Conservation (phyloP, 2,888 invertebrate genomes). For the Sarcophaga rosellei region DNA sequence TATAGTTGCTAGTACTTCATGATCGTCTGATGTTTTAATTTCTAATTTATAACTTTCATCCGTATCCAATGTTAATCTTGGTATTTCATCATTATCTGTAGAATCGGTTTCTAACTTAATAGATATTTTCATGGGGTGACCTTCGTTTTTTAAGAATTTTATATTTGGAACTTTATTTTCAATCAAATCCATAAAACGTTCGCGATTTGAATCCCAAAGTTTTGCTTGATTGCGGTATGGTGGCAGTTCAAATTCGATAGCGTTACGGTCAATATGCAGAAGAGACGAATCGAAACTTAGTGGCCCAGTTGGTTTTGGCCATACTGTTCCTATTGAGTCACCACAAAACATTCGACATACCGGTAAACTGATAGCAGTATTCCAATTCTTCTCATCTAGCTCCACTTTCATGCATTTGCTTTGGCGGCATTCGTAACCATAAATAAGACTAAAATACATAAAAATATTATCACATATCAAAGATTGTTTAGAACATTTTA, state of each 20-base stretch:
- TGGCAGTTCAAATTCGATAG: constrained; percentile 78
- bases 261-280: constrained; percentile 80
- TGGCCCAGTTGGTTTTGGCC: constrained; percentile 82
- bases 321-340: constrained; percentile 81
- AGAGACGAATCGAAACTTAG: constrained; percentile 80
- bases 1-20: constrained; percentile 81
- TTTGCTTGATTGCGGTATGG: constrained; percentile 71
- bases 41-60: constrained; percentile 83
- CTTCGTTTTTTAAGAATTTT: constrained; percentile 77
- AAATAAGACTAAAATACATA: constrained; percentile 71
- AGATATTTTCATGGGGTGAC: constrained; percentile 80
- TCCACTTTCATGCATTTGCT: constrained; percentile 78
- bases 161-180: constrained; percentile 76
- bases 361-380: constrained; percentile 79
- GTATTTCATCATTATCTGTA: constrained; percentile 64
- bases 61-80: constrained; percentile 82
- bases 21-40: constrained; percentile 73
- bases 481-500: background rate
- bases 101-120: constrained; percentile 76
- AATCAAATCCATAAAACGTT: constrained; percentile 78
- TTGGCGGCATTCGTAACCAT: constrained; percentile 78
- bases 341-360: constrained; percentile 83
- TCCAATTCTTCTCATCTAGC: constrained; percentile 76
- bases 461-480: background rate
- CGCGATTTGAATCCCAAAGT: constrained; percentile 79